phyloP scores from a whole-genome alignment of 2,888 invertebrate species.

The Drosophila rubida region DNA sequence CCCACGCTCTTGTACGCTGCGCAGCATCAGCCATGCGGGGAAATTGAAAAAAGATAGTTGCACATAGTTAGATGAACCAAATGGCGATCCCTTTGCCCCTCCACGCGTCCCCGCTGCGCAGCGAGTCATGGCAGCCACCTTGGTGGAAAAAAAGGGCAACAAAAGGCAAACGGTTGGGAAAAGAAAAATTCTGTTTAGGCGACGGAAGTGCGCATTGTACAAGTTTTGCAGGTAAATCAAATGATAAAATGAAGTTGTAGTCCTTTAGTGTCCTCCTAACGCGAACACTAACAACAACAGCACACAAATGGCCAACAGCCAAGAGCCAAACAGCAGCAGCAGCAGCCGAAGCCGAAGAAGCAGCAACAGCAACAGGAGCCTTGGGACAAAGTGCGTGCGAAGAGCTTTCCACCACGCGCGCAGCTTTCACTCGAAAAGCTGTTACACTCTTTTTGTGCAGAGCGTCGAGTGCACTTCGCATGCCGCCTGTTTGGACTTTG shows the following conservation, averaged over 20 bases:
- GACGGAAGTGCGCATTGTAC: slow-evolving; percentile 75
- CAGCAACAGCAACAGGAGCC: slow-evolving; percentile 22
- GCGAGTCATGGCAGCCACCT: neutral
- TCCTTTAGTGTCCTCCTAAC: slow-evolving; percentile 26
- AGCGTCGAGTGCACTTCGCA: slow-evolving; percentile 28
- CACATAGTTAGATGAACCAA: slow-evolving; percentile 65
- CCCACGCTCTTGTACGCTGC: neutral
- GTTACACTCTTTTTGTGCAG: neutral
- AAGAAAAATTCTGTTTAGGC: slow-evolving; percentile 55
- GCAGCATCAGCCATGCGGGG: slow-evolving; percentile 61
- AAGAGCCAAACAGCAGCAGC: slow-evolving; percentile 1
- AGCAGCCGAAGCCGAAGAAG: slow-evolving; percentile 7
- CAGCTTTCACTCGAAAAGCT: slow-evolving; percentile 26
- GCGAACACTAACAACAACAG: slow-evolving; percentile 19
- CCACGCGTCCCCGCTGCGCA: neutral
- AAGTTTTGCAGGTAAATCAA: slow-evolving; percentile 76
- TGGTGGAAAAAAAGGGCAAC: slow-evolving; percentile 36
- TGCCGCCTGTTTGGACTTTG: slow-evolving; percentile 6
- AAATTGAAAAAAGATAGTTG: slow-evolving; percentile 80
- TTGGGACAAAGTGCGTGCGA: slow-evolving; percentile 56
- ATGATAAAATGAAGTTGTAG: slow-evolving; percentile 75
- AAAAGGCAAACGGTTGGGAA: slow-evolving; percentile 39
- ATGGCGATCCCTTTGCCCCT: slow-evolving; percentile 28
- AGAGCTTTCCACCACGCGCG: slow-evolving; percentile 67
- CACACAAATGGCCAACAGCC: slow-evolving; percentile 32